phyloP scores from a whole-genome alignment of 2,797 vertebrate species.

The Phrynocephalus guinanensis region DNA sequence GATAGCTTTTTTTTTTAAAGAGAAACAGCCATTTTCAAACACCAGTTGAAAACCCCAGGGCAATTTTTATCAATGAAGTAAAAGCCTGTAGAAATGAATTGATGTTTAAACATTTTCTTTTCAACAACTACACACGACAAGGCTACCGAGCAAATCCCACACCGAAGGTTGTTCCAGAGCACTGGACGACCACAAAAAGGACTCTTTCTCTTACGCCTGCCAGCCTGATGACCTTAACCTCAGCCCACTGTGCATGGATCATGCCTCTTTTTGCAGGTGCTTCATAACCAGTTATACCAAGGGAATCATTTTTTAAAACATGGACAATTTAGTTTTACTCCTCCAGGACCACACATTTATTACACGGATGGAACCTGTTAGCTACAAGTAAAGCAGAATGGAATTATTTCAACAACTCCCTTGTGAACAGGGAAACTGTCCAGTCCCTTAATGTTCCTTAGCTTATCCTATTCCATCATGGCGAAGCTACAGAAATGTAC shows the following conservation, averaged over 20 bases:
- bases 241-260: not conserved
- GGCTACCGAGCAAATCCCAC: not conserved
- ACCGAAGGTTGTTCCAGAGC: not conserved
- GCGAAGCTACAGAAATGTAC: too few relatives aligned
- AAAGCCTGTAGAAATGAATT: not conserved
- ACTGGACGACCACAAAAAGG: not conserved
- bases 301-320: not conserved
- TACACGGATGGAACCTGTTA: too few relatives aligned
- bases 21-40: not conserved
- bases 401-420: too few relatives aligned
- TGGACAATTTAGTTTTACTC: not conserved
- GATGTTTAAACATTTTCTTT: not conserved
- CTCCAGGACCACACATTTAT: too few relatives aligned
- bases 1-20: too few relatives aligned
- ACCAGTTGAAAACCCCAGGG: not conserved
- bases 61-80: not conserved
- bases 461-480: too few relatives aligned
- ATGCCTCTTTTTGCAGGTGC: not conserved
- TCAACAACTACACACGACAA: not conserved
- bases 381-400: too few relatives aligned
- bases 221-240: not conserved
- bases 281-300: not conserved
- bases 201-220: not conserved
- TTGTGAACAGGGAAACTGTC: too few relatives aligned
- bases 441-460: too few relatives aligned